phyloP scores from a whole-genome alignment of 2,113 vertebrate species.

The Pleuronectes platessa region DNA sequence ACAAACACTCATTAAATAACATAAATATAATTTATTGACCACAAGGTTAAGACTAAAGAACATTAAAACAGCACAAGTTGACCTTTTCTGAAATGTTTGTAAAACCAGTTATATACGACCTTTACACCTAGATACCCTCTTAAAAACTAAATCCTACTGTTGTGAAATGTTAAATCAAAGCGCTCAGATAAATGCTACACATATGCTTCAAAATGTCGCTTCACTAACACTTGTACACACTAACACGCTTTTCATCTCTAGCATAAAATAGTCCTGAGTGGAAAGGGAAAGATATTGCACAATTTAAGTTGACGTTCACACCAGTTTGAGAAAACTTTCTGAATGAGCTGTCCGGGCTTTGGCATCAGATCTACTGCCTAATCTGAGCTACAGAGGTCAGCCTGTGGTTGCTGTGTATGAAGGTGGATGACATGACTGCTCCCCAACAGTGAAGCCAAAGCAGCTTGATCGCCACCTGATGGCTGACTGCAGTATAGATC shows the following conservation, averaged over 20 bases:
- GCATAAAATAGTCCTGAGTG: constrained; percentile 64
- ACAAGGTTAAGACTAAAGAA: constrained; percentile 16
- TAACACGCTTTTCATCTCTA: constrained; percentile 7
- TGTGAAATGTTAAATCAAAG: constrained; percentile 44
- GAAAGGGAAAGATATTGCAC: constrained; percentile 72
- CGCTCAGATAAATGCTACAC: constrained; percentile 49
- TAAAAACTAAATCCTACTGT: constrained; percentile 19
- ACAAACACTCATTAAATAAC: not conserved
- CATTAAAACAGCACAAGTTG: constrained; percentile 33
- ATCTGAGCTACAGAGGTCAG: constrained; percentile 28
- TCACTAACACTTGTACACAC: constrained; percentile 25
- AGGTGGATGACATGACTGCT: too few species aligned
- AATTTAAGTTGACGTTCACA: constrained; percentile 38
- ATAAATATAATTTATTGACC: constrained; percentile 63
- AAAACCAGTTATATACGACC: constrained; percentile 44
- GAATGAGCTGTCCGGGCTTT: constrained; percentile 27
- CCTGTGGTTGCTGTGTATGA: too few species aligned
- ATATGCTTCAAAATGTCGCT: constrained; percentile 13
- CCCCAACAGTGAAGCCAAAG: too few species aligned
- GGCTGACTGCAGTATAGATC: too few species aligned
- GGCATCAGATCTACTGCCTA: constrained; percentile 10
- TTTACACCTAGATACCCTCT: constrained; percentile 47
- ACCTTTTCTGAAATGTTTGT: constrained; percentile 63
- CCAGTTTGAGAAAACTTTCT: constrained; percentile 27
- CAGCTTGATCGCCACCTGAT: too few species aligned